Base-by-base conservation (phyloP, 2,888 invertebrate genomes). In the Calliopum simillimum region DNA sequence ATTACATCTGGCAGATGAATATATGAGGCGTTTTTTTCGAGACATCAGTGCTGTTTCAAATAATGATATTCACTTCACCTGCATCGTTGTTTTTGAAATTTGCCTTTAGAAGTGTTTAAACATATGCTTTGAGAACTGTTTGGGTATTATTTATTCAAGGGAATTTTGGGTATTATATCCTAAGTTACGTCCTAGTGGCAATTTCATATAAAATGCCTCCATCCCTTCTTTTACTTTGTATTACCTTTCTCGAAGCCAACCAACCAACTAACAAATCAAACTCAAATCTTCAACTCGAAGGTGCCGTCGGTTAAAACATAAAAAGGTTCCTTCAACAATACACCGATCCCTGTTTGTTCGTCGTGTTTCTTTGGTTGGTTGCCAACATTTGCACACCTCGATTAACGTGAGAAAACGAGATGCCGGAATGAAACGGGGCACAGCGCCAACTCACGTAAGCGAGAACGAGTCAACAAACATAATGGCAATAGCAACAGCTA, bases 371-470 rank as follows among this genome's bases (percentile, higher is more conserved):
- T 84, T 83, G 82, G 82, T 83, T 84, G 82, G 82, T 79, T 83
- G 84, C 82, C 84, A 83, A 82, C 82, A 47, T 80, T 83, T 78
- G 82, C 83, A 79, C 84, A 83, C 84, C 84, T 83, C 80, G 80
- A 79, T 58, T 12, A 76, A 62, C 23, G 80, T 75, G 76, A 76
- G 74, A 73, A 72, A 73, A 69, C 71, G 74, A 76, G 69, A 67
- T n/a, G 46, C 33, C 33, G 8, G 33, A 33, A 33, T 53, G 61
- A 51, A 58, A 62, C 12, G 58, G 47, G 59, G 53, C 43, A 43
- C 46, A 53, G 12, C 51, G 59, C 23, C 65, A 33, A 65, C 44
- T 47, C 46, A 64, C 68, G 62, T 14, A 43, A 47, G 59, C 43
- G 25, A n/a, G 25, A 53, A 41, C 19, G 46, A 4, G 16, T 19